Percentiles rank a stretch among this genome's conserved stretches.
Evolutionary conservation across 2,888 invertebrate genomes (phyloP).

Genomic region (Pristionchus maxplancki): DNA sequence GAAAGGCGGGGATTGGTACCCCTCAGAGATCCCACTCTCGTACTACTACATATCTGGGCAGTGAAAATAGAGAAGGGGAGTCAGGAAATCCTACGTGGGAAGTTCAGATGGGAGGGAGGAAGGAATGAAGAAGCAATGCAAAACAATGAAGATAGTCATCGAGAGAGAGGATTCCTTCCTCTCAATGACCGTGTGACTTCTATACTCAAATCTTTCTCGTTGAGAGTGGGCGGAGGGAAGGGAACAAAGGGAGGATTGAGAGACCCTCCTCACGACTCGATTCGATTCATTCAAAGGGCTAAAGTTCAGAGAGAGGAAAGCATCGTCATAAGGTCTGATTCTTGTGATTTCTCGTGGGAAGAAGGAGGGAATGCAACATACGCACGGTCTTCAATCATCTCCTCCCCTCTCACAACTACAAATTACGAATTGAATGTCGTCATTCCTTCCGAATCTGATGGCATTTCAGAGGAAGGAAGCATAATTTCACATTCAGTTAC

Average conservation of each 20-base stretch:
- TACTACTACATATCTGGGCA: neutral
- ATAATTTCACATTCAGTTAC: neutral
- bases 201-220: neutral
- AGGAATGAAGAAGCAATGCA: neutral
- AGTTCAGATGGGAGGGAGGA: neutral
- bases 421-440: neutral
- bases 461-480: neutral
- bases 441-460: neutral
- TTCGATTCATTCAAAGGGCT: constrained; percentile 9
- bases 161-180: neutral
- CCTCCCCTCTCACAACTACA: neutral
- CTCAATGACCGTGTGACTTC: neutral
- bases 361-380: neutral
- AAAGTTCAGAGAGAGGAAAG: neutral
- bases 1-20: neutral
- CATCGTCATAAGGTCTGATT: neutral
- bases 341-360: neutral
- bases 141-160: neutral
- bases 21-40: neutral
- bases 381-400: neutral
- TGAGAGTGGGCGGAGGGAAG: neutral
- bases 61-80: neutral
- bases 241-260: neutral
- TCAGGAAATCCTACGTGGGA: neutral
- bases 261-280: neutral